Conservation (phyloP, 1,140 invertebrate species). For the Euwallacea fornicatus region DNA sequence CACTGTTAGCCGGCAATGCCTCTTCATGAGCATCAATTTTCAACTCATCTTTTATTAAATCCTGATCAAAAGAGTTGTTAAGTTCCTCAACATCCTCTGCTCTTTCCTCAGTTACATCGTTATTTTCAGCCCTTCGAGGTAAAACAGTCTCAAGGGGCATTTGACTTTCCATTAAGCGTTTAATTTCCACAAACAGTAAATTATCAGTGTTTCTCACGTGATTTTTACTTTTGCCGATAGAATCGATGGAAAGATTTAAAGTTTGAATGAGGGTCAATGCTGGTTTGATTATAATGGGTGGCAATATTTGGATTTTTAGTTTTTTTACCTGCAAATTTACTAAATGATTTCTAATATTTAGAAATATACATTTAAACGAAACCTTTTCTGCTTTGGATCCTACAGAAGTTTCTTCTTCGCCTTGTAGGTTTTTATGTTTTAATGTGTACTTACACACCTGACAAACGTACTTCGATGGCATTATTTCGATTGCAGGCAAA, state of each 20-base stretch:
- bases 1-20: too few relatives aligned
- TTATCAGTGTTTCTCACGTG: constrained; percentile 22
- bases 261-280: constrained; percentile 27
- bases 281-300: constrained; percentile 37
- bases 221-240: constrained; percentile 27
- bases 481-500: background rate
- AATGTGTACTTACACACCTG: too few relatives aligned
- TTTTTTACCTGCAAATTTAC: constrained; percentile 28
- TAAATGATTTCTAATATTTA: too few relatives aligned
- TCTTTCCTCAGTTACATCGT: background rate
- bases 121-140: background rate
- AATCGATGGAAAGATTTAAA: constrained; percentile 40
- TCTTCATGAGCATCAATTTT: too few relatives aligned
- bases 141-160: too few relatives aligned
- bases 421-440: background rate
- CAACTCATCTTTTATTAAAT: too few relatives aligned
- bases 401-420: background rate
- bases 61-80: background rate
- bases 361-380: too few relatives aligned
- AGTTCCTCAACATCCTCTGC: background rate
- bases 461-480: background rate
- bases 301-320: constrained; percentile 41
- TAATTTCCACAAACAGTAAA: constrained; percentile 2
- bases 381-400: background rate
- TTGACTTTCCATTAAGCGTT: background rate